Evolutionary conservation across 1,140 invertebrate species (phyloP).

Genomic region (Maconellicoccus hirsutus): DNA sequence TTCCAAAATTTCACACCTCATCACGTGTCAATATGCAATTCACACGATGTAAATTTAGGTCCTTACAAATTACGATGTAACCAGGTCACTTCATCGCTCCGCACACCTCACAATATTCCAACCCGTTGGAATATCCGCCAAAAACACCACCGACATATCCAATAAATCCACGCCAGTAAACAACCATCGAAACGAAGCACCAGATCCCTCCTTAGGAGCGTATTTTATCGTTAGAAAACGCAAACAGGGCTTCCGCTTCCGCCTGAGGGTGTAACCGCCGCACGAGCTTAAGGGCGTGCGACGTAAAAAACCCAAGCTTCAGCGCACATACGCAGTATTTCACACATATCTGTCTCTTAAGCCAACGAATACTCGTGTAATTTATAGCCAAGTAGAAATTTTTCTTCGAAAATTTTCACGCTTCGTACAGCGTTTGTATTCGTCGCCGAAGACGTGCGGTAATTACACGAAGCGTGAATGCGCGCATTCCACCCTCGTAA

Average conservation of each 20-base stretch:
- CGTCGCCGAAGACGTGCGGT: background rate
- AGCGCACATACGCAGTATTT: background rate
- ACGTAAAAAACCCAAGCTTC: too few species aligned
- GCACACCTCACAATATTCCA: too few species aligned
- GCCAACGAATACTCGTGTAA: background rate
- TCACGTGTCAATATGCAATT: too few species aligned
- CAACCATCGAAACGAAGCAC: background rate
- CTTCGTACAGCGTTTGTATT: background rate
- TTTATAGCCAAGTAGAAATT: background rate
- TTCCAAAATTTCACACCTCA: too few species aligned
- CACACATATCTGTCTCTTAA: slow-evolving; percentile 8
- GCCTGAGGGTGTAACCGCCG: background rate
- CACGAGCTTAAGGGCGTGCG: too few species aligned
- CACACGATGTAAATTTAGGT: too few species aligned
- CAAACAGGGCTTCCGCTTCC: background rate
- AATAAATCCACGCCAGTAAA: background rate
- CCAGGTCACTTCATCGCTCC: too few species aligned
- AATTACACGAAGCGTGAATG: background rate
- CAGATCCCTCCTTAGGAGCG: background rate
- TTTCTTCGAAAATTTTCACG: background rate
- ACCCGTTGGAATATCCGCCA: too few species aligned
- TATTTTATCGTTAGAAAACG: background rate
- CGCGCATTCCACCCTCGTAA: background rate
- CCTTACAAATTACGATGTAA: too few species aligned
- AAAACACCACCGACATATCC: too few species aligned